These are phyloP conservation scores for Ceratina australensis DNA, from an alignment of 1,140 invertebrate species.

Conservation along the genomic window DNA sequence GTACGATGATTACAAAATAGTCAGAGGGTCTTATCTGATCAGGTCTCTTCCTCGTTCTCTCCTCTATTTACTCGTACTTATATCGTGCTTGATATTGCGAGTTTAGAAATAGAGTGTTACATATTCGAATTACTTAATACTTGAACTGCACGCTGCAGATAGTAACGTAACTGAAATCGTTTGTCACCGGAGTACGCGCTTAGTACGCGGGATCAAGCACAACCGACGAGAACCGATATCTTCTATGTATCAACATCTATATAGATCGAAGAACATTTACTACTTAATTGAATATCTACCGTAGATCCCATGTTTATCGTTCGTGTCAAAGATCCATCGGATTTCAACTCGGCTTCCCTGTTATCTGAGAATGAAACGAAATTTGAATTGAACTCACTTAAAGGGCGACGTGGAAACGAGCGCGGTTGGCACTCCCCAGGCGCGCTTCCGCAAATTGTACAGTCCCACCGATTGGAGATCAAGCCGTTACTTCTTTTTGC, in stretches of 20 bases:
- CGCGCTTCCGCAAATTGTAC: not conserved
- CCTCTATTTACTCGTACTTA: not conserved
- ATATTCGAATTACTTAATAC: not conserved
- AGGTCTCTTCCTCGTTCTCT: not conserved
- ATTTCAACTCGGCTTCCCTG: too few species aligned
- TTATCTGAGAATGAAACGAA: too few species aligned
- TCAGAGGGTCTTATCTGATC: not conserved
- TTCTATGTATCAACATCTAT: too few species aligned
- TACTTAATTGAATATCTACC: too few species aligned
- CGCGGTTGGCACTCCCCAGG: not conserved
- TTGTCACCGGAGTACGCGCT: not conserved
- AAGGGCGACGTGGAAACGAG: too few species aligned
- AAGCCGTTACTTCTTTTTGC: constrained; percentile 32
- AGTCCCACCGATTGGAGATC: not conserved
- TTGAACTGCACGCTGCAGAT: not conserved
- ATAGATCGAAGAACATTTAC: too few species aligned
- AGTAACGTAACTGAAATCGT: not conserved
- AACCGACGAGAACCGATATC: too few species aligned
- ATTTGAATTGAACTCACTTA: too few species aligned
- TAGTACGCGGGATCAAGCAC: not conserved
- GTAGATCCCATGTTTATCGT: too few species aligned
- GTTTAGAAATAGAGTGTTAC: not conserved
- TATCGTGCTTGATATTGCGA: not conserved
- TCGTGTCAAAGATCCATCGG: too few species aligned
- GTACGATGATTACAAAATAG: not conserved